phyloP scores from a whole-genome alignment of 2,113 vertebrate species.

The Clarias magur region DNA sequence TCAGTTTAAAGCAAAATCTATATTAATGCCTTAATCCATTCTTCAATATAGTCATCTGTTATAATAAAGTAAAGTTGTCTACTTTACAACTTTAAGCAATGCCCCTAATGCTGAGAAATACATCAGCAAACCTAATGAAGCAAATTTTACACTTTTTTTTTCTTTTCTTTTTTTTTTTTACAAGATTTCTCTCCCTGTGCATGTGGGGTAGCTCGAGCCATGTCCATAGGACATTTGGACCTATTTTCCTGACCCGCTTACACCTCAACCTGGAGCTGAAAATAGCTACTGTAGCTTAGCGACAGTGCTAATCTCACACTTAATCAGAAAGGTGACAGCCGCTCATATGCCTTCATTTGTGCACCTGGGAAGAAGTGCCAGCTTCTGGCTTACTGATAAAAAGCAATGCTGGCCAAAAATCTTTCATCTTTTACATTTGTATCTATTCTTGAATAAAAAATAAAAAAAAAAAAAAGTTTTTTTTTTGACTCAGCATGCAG shows the following conservation, averaged over 20 bases:
- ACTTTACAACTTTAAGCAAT: not conserved
- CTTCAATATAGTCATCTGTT: too few species aligned
- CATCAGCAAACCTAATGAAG: not conserved
- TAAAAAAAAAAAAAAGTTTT: too few species aligned
- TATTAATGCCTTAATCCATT: too few species aligned
- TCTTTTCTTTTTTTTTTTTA: not conserved
- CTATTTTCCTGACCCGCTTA: not conserved
- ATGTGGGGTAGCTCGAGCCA: not conserved
- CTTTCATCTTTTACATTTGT: not conserved
- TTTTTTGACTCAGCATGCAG: not conserved
- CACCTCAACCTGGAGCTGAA: not conserved
- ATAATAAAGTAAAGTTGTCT: not conserved
- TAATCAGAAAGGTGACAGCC: not conserved
- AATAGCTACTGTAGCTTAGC: not conserved
- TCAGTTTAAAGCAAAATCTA: too few species aligned
- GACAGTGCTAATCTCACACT: conserved; percentile 1
- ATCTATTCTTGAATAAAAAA: not conserved
- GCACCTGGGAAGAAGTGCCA: not conserved
- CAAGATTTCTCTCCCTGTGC: not conserved
- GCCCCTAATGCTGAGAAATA: not conserved
- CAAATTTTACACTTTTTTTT: not conserved
- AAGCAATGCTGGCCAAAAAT: not conserved
- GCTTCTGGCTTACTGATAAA: not conserved
- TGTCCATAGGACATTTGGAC: not conserved
- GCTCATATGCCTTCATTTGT: conserved; percentile 4